Base-by-base conservation (phyloP, 64 coral and sea anemone species). In the Exaiptasia diaphana region DNA sequence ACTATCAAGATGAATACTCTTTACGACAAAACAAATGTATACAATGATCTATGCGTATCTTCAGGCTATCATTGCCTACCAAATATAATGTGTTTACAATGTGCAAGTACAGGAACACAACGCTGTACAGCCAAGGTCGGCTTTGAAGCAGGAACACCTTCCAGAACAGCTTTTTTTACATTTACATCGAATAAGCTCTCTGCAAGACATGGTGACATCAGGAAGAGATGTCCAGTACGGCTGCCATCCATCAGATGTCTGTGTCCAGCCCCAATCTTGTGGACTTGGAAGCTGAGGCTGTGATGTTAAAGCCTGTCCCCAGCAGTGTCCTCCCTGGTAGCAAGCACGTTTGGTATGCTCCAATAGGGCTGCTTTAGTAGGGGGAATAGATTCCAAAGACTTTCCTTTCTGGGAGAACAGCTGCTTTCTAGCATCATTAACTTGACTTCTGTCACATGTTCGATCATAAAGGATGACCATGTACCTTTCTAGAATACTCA, bases 281-380 rank as follows among this genome's bases (percentile, higher is more conserved):
- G 89, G 89, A 65, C 64, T 73, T 56, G 82, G 89, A 36, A 91
- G 89, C 18, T 38, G 39, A 78, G 89, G 89, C 26, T 48, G 50
- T 71, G 40, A 50, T 64, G 38, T 45, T 33, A 91, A 71, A 17
- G 89, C 73, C 64, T 91, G 81, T n/a, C 81, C 81, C 89, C 88
- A 83, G 62, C 58, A 77, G 60, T 90, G 72, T 61, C 88, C 88
- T 38, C 79, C 79, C 61, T 90, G 88, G 71, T 83, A 90, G 22
- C 79, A 27, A 26, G 80, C 80, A 17, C 79, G 79, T 29, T 77
- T 83, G 23, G 79, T 59, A 58, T 83, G 88, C 25, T 90, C 70
- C 50, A 90, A 1, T 25, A 84, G 41, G 74, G 81, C 80, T 41
- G 38, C 75, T 73, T 56, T 69, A 32, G 89, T 49, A 38, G 89